Base-by-base conservation (phyloP, 2,113 vertebrate genomes). In the Saccopteryx leptura region DNA sequence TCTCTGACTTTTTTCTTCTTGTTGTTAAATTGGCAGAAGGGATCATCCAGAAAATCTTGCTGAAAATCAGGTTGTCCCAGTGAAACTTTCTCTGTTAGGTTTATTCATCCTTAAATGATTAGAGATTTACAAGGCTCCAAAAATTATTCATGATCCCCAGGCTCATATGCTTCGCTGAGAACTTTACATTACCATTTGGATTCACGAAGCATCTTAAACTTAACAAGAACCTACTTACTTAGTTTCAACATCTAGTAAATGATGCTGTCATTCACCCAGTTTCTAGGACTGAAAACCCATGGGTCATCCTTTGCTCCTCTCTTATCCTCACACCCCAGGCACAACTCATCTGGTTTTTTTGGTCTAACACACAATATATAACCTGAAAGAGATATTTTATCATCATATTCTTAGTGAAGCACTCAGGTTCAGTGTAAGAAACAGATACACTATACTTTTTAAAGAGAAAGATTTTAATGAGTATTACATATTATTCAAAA, bases 81-180 rank as follows among this genome's bases (percentile, higher is more conserved):
- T 72, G 66, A 80, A 91, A 91, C 15, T 61, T 72, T 68, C 21
- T 90, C 26, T 91, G 33, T 84, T 81, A 91, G n/a, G 26, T 65
- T 93, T 71, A 90, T 56, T 87, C 93, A 69, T 17, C 46, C 68
- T 82, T 93, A 78, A 81, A 93, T 75, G 21, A 63, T 88, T 87
- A 79, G 26, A 68, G 4, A 83, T 61, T 90, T 91, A 92, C 92
- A 46, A 63, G 26, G 1, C 33, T 68, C 56, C 63, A 50, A 21
- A 92, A 87, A 23, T 78, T 46, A 52, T 72, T 26, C 80, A 7
- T 71, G 18, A 94, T 72, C 18, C 48, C 15, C n/a, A 91, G 52
- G 80, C 21, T 28, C 54, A 31, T 50, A 83, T 9, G n/a, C 66
- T 87, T 72, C 0, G 3, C 33, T 91, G 13, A 17, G 79, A 48